Evolutionary conservation across 2,113 vertebrate species (phyloP).

Genomic region (Arenaria interpres): DNA sequence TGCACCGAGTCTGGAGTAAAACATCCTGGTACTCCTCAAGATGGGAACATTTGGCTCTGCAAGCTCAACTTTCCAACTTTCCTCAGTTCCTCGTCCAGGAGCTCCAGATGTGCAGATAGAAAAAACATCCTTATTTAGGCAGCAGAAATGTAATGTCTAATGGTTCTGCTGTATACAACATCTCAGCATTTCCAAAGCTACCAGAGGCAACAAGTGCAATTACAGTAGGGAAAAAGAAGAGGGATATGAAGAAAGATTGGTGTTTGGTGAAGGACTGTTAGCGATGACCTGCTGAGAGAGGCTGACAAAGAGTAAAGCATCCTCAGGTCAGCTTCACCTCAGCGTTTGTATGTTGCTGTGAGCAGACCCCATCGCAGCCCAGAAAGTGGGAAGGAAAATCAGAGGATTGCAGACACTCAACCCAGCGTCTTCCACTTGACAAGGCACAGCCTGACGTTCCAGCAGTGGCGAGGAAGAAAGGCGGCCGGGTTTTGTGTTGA

Average conservation of each 20-base stretch:
- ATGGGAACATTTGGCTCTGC: rapidly evolving
- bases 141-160: neutral
- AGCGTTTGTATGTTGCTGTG: neutral
- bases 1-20: neutral
- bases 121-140: neutral
- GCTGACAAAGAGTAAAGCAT: neutral
- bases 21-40: neutral
- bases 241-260: neutral
- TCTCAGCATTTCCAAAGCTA: neutral
- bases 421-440: neutral
- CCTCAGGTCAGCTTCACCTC: neutral
- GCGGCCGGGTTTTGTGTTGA: neutral
- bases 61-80: neutral
- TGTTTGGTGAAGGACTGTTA: neutral
- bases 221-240: neutral
- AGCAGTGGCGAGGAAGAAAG: neutral
- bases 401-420: neutral
- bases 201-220: neutral
- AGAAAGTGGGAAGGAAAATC: neutral
- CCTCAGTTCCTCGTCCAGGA: neutral
- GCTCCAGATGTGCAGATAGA: neutral
- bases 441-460: neutral
- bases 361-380: neutral
- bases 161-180: neutral
- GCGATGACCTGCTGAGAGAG: neutral